Evolutionary conservation across 2,797 vertebrate species (phyloP).

Genomic region (Halcyon chelicuti): DNA sequence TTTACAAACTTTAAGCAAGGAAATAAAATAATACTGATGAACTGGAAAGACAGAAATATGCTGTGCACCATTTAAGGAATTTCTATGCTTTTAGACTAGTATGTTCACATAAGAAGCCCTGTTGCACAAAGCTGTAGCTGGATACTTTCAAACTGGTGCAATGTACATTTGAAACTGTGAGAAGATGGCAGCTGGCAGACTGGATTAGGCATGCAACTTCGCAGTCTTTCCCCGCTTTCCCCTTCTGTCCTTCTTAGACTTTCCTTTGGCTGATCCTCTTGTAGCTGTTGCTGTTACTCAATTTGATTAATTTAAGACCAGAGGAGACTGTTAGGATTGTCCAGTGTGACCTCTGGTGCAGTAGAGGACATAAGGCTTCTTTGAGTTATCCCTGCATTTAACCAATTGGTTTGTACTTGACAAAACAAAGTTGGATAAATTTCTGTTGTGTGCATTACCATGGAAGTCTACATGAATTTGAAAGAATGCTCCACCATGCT

Average conservation of each 20-base stretch:
- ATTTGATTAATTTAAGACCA: not conserved
- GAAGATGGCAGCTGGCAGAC: not conserved
- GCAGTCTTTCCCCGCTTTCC: not conserved
- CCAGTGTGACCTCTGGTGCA: not conserved
- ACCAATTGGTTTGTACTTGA: not conserved
- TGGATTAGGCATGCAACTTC: not conserved
- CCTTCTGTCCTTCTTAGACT: not conserved
- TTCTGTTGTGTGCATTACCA: fast-evolving
- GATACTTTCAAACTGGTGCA: not conserved
- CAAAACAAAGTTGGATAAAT: not conserved
- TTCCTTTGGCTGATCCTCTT: not conserved
- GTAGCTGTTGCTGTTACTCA: fast-evolving
- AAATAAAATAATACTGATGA: not conserved
- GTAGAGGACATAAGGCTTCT: not conserved
- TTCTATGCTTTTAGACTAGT: not conserved
- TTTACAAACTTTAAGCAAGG: not conserved
- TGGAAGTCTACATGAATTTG: not conserved
- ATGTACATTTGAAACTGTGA: not conserved
- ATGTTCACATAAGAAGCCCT: not conserved
- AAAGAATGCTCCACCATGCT: fast-evolving
- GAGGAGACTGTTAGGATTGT: not conserved
- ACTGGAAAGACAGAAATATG: not conserved
- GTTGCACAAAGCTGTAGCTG: not conserved
- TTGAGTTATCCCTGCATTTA: not conserved
- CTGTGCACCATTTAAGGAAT: not conserved